Percentiles rank a stretch among this genome's conserved stretches.
Evolutionary conservation across 2,888 invertebrate species (phyloP).

Genomic region (Agelastica alni): DNA sequence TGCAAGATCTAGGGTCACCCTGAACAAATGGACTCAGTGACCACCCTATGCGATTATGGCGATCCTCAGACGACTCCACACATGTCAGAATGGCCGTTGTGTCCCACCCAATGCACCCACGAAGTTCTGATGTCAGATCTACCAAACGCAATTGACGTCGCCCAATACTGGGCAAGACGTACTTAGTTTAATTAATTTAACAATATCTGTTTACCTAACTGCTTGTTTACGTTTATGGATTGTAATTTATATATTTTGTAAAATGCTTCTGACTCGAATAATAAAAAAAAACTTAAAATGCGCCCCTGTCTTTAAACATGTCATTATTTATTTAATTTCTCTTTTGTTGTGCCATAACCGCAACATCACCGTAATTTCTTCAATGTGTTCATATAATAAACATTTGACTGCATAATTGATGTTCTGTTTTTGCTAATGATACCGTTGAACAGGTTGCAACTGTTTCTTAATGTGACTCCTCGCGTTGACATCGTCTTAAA

Average conservation of each 20-base stretch:
- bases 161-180: too few relatives aligned
- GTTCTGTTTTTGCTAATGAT: constrained; percentile 14
- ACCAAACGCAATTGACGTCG: not conserved
- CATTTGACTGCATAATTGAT: constrained; percentile 9
- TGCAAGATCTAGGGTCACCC: too few relatives aligned
- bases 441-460: constrained; percentile 12
- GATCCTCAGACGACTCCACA: too few relatives aligned
- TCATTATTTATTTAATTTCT: constrained; percentile 5
- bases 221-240: not conserved
- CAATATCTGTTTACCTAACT: not conserved
- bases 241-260: too few relatives aligned
- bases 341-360: not conserved
- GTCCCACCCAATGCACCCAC: too few relatives aligned
- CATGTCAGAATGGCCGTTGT: too few relatives aligned
- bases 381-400: constrained; percentile 5
- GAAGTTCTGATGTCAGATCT: too few relatives aligned
- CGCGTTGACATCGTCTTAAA: constrained; percentile 13
- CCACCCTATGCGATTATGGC: too few relatives aligned
- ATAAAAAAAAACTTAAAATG: too few relatives aligned
- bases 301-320: not conserved
- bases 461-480: constrained; percentile 9
- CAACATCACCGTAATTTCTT: constrained; percentile 1
- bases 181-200: too few relatives aligned
- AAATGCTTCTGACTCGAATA: too few relatives aligned
- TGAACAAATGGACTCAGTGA: too few relatives aligned